Percentiles rank a stretch among this genome's conserved stretches.
These are phyloP conservation scores for Stenolophus ochropezus DNA, from an alignment of 2,888 invertebrate genomes.

Conservation along the genomic window DNA sequence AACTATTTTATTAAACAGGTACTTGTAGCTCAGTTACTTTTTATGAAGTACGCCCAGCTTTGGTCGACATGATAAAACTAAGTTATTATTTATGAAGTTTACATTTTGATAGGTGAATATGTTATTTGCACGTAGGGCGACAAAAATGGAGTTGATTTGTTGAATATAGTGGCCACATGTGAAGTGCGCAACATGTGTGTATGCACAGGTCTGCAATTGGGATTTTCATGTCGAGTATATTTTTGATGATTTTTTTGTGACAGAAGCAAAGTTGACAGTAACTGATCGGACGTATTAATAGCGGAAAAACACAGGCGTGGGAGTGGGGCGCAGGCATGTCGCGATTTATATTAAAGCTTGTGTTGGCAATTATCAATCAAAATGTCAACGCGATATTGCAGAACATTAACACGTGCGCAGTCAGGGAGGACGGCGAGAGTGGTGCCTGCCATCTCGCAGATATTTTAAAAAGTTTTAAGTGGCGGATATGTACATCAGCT, in stretches of 20 bases:
- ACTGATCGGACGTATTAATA: conserved; percentile 50
- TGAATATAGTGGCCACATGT: neutral
- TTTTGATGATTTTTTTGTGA: conserved; percentile 26
- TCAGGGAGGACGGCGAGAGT: conserved; percentile 17
- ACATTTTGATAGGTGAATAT: neutral
- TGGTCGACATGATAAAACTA: neutral
- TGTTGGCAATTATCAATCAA: conserved; percentile 56
- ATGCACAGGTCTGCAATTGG: neutral
- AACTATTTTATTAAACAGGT: neutral
- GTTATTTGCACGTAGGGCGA: neutral
- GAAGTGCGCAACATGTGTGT: conserved; percentile 6
- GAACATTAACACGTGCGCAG: conserved; percentile 41
- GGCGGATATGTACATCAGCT: conserved; percentile 42
- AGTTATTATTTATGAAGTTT: neutral
- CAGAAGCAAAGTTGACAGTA: conserved; percentile 22
- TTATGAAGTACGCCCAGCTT: neutral
- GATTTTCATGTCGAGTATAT: conserved; percentile 8
- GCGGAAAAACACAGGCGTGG: conserved; percentile 33
- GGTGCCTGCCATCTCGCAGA: conserved; percentile 46
- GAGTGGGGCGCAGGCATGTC: conserved; percentile 15
- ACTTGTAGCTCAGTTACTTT: neutral
- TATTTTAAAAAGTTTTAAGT: conserved; percentile 46
- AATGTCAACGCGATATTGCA: conserved; percentile 51
- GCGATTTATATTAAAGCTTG: conserved; percentile 55
- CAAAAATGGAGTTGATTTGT: neutral